phyloP scores from a whole-genome alignment of 2,888 invertebrate genomes.

The Glyphotaelius pellucidus region DNA sequence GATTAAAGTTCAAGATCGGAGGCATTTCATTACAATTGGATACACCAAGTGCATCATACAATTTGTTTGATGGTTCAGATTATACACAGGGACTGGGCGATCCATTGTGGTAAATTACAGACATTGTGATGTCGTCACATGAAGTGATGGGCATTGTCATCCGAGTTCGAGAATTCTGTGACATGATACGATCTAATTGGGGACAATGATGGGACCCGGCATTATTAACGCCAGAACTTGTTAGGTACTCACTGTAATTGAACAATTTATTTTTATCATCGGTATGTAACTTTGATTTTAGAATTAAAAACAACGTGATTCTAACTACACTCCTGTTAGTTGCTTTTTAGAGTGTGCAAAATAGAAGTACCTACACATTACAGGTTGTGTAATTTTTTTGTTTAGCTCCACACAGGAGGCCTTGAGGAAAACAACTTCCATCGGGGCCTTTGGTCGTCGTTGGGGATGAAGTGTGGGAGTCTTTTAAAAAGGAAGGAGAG shows the following conservation, averaged over 20 bases:
- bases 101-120: conserved; percentile 15
- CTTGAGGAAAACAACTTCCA: too few species aligned
- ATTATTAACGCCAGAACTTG: background rate
- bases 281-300: too few species aligned
- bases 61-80: background rate
- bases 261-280: background rate
- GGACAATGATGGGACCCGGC: background rate
- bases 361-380: too few species aligned
- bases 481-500: too few species aligned
- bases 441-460: too few species aligned
- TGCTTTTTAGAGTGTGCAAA: too few species aligned
- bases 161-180: background rate
- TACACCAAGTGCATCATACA: background rate
- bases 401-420: too few species aligned
- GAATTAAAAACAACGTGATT: too few species aligned
- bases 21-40: conserved; percentile 11
- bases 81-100: background rate
- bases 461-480: too few species aligned
- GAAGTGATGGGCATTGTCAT: background rate
- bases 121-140: background rate
- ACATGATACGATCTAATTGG: background rate
- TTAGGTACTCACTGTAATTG: background rate
- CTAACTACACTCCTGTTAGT: too few species aligned
- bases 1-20: background rate
- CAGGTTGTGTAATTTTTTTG: too few species aligned